Percentiles rank a stretch among this genome's conserved stretches.
These are phyloP conservation scores for Mystacornis crossleyi DNA, from an alignment of 2,113 vertebrate genomes.

Conservation along the genomic window DNA sequence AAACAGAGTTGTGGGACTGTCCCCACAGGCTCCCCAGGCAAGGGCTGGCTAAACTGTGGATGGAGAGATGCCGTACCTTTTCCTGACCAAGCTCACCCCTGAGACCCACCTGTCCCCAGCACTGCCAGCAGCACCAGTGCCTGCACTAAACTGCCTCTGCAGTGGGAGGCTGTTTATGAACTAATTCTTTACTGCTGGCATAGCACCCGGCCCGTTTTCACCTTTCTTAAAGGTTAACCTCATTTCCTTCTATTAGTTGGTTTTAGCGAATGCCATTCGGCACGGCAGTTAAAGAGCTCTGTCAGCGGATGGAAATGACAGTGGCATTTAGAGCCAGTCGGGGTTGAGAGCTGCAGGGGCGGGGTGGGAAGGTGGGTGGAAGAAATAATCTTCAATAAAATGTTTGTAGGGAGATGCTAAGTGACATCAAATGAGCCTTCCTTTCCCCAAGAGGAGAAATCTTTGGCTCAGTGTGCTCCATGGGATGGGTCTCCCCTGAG, in stretches of 20 bases:
- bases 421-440: not conserved
- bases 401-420: not conserved
- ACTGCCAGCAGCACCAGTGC: not conserved
- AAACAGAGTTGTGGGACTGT: not conserved
- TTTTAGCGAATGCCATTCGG: constrained; percentile 61
- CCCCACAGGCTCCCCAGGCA: not conserved
- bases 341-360: not conserved
- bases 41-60: not conserved
- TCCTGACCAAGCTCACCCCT: not conserved
- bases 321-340: constrained; percentile 45
- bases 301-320: constrained; percentile 55
- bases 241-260: constrained; percentile 69
- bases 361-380: not conserved
- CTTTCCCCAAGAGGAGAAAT: not conserved
- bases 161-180: constrained; percentile 55
- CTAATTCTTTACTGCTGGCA: constrained; percentile 46
- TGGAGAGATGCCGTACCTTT: fast-evolving
- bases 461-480: fast-evolving
- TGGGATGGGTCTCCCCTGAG: not conserved
- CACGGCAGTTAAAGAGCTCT: constrained; percentile 18
- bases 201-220: constrained; percentile 26
- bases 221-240: constrained; percentile 70
- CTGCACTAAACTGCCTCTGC: not conserved
- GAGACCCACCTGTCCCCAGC: not conserved
- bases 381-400: constrained; percentile 61